These are phyloP conservation scores for Lacanobia wlatinum DNA, from an alignment of 2,888 invertebrate species.

Conservation along the genomic window DNA sequence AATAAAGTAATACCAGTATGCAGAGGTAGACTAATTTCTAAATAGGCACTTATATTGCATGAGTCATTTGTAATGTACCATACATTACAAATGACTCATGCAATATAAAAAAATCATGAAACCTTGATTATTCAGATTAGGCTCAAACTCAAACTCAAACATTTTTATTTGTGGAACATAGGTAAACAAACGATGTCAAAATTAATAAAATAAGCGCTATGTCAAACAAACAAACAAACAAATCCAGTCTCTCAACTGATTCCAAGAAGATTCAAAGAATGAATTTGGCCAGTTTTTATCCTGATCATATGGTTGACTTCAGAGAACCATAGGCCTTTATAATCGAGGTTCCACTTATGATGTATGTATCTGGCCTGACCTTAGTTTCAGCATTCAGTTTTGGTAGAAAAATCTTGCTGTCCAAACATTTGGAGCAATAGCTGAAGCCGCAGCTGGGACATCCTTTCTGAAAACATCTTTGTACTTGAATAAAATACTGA, in stretches of 20 bases:
- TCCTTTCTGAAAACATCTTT: slow-evolving; percentile 92
- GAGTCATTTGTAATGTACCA: too few species aligned
- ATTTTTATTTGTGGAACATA: too few species aligned
- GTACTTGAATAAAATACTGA: neutral
- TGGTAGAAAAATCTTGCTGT: slow-evolving; percentile 92
- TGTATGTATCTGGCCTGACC: slow-evolving; percentile 84
- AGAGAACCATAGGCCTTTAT: neutral
- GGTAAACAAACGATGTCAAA: too few species aligned
- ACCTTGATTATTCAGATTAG: slow-evolving; percentile 4
- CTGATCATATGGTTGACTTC: neutral
- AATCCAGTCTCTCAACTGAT: too few species aligned
- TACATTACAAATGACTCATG: neutral
- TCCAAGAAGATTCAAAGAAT: too few species aligned
- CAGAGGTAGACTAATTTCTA: too few species aligned
- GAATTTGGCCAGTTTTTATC: neutral
- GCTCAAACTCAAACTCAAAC: too few species aligned
- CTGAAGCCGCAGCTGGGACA: slow-evolving; percentile 96
- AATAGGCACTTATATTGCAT: too few species aligned
- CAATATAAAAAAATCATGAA: neutral
- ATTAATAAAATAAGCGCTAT: too few species aligned
- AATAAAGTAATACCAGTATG: too few species aligned
- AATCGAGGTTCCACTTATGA: neutral
- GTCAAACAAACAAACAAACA: too few species aligned
- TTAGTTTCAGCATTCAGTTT: slow-evolving; percentile 92
- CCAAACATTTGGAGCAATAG: slow-evolving; percentile 95